Percentiles rank a stretch among this genome's conserved stretches.
These are phyloP conservation scores for Ctenicera cuprea DNA, from an alignment of 2,888 invertebrate genomes.

Conservation along the genomic window DNA sequence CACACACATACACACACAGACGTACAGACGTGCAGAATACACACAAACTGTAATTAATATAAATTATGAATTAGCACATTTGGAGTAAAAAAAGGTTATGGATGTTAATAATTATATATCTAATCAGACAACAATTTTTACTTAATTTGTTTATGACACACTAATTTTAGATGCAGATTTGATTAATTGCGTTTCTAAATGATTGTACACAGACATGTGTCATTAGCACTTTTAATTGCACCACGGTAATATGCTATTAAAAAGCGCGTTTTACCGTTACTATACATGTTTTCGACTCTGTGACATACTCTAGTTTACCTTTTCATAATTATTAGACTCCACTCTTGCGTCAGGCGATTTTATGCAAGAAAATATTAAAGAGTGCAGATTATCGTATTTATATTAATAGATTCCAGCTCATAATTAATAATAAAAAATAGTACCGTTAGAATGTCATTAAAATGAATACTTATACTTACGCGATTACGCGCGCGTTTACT, in stretches of 20 bases:
- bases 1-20: slow-evolving; percentile 13
- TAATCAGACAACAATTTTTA: slow-evolving; percentile 41
- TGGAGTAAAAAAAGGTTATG: slow-evolving; percentile 19
- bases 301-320: slow-evolving; percentile 32
- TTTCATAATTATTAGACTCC: slow-evolving; percentile 15
- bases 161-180: slow-evolving; percentile 39
- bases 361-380: slow-evolving; percentile 16
- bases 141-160: slow-evolving; percentile 43
- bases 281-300: slow-evolving; percentile 33
- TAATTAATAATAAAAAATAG: not conserved
- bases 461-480: not conserved
- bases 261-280: slow-evolving; percentile 34
- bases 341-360: slow-evolving; percentile 6
- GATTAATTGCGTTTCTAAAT: slow-evolving; percentile 37
- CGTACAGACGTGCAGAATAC: not conserved
- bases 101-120: slow-evolving; percentile 17
- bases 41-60: slow-evolving; percentile 2
- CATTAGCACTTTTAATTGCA: slow-evolving; percentile 41
- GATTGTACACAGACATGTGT: slow-evolving; percentile 32
- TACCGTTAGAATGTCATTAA: slow-evolving; percentile 15
- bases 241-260: slow-evolving; percentile 38
- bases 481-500: too few relatives aligned
- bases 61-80: slow-evolving; percentile 23
- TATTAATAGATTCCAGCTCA: not conserved
- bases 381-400: not conserved